Evolutionary conservation across 1,140 invertebrate species (phyloP).

Genomic region (Drosophila nebulosa): DNA sequence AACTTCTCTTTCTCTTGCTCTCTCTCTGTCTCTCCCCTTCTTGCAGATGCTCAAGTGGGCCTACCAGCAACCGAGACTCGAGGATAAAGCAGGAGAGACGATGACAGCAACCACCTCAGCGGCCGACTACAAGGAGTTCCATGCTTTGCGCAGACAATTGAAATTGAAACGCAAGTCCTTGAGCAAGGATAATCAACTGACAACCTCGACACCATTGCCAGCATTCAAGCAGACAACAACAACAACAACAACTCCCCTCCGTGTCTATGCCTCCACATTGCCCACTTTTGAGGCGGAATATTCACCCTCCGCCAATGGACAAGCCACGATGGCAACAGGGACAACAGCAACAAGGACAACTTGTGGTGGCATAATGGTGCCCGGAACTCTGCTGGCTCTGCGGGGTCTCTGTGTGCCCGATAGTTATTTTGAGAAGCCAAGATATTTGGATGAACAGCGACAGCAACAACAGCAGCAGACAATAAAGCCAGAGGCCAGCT

Average conservation of each 20-base stretch:
- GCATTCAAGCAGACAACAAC: conserved; percentile 2
- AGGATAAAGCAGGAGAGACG: conserved; percentile 16
- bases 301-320: conserved; percentile 63
- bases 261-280: conserved; percentile 46
- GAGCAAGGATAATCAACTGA: conserved; percentile 74
- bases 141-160: conserved; percentile 15
- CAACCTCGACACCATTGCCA: conserved; percentile 67
- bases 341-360: not conserved
- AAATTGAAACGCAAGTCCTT: conserved; percentile 48
- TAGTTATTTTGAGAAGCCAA: conserved; percentile 77
- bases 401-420: conserved; percentile 74
- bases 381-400: conserved; percentile 68
- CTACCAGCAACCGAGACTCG: conserved; percentile 66
- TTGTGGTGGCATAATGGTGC: conserved; percentile 56
- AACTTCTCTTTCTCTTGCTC: not conserved
- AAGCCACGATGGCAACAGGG: not conserved
- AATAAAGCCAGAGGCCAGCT: conserved; percentile 1
- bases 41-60: conserved; percentile 78
- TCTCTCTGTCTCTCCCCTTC: not conserved
- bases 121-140: conserved; percentile 43
- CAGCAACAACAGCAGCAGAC: not conserved
- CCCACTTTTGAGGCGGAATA: conserved; percentile 72
- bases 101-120: not conserved
- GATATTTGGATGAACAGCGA: conserved; percentile 54
- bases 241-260: not conserved